Evolutionary conservation across 2,113 vertebrate genomes (phyloP).

Genomic region (Vireo altiloquus): DNA sequence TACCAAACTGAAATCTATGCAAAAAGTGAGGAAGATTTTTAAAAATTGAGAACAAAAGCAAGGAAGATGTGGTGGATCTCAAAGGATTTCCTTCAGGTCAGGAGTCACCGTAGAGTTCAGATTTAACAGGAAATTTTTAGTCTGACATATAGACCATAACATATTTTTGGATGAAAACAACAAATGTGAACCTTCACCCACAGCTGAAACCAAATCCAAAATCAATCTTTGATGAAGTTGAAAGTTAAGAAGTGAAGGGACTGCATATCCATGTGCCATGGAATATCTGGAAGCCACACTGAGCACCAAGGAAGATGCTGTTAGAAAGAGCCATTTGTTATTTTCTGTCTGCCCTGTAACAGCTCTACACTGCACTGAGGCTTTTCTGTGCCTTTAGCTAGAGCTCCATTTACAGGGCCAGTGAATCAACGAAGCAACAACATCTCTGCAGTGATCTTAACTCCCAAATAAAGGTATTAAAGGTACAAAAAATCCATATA

Average conservation of each 20-base stretch:
- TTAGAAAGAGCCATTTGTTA: background rate
- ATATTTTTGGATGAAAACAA: conserved; percentile 11
- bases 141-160: background rate
- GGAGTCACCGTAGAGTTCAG: background rate
- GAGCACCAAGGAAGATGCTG: background rate
- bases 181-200: background rate
- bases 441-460: background rate
- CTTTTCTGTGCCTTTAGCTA: background rate
- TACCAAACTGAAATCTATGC: background rate
- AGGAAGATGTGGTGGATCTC: conserved; percentile 7
- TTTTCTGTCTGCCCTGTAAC: background rate
- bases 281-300: background rate
- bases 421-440: background rate
- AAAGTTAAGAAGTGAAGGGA: background rate
- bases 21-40: conserved; percentile 31
- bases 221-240: background rate
- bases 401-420: background rate
- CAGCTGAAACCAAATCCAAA: background rate
- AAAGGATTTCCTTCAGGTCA: conserved; percentile 58
- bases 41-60: conserved; percentile 29
- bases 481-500: background rate
- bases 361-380: background rate
- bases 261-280: background rate
- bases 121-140: conserved; percentile 37
- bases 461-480: background rate